These are phyloP conservation scores for Onychorhynchus coronatus DNA, from an alignment of 2,113 vertebrate genomes.

Conservation along the genomic window DNA sequence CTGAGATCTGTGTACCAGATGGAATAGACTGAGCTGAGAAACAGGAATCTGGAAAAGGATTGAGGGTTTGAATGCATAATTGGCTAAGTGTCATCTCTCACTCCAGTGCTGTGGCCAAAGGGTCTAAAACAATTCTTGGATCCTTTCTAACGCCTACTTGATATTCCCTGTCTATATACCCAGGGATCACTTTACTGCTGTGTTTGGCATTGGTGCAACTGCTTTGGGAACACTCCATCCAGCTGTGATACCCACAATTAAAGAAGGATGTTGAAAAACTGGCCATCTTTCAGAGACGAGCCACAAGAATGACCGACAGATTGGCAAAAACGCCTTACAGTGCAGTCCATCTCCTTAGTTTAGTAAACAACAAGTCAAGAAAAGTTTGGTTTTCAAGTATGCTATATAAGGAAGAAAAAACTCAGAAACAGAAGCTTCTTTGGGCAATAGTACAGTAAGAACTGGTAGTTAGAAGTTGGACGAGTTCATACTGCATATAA, in stretches of 20 bases:
- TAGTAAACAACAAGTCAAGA: background rate
- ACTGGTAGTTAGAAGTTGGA: background rate
- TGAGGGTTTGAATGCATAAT: background rate
- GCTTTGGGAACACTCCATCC: background rate
- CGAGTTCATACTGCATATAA: background rate
- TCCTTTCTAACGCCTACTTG: background rate
- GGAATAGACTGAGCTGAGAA: background rate
- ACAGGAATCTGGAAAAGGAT: background rate
- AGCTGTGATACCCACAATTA: constrained; percentile 40
- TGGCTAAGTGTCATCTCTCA: background rate
- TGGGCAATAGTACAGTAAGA: background rate
- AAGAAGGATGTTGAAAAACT: constrained; percentile 40
- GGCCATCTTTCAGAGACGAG: background rate
- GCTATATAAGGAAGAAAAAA: constrained; percentile 5
- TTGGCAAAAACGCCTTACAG: background rate
- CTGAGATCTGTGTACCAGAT: background rate
- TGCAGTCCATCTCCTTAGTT: background rate
- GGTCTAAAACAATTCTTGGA: constrained; percentile 1
- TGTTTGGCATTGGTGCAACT: constrained; percentile 8
- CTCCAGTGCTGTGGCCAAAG: background rate
- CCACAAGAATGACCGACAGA: constrained; percentile 8
- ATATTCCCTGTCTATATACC: background rate
- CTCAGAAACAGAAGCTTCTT: constrained; percentile 2
- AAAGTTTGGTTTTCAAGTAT: background rate
- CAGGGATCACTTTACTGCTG: constrained; percentile 32